Evolutionary conservation across 2,888 invertebrate genomes (phyloP), one percentile per base, ranked within the genome.

Genomic region (Eledone cirrhosa): DNA sequence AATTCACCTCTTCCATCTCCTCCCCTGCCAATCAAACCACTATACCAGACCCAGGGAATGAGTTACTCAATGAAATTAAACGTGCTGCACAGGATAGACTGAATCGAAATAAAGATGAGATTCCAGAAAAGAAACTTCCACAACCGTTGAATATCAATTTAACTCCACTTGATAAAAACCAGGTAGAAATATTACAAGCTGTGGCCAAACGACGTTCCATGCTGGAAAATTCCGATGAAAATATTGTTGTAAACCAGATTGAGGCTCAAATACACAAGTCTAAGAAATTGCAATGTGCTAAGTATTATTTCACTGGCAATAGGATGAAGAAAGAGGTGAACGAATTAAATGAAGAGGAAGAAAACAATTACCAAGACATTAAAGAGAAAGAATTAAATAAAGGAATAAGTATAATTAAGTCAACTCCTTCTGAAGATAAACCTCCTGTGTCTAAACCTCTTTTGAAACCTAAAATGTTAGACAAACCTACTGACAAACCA

Each of bases 141-240:
- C 83, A 85, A 41, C 72, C 65, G 31, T 7, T 31, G 16, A 41
- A n/a, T 4, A 31, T 41, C 22, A 41, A 33, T 1, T 22, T 22
- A 13, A 72, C 72, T 5, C 33, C 72, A 72, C 31, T 31, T n/a
- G 77, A 80, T 78, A 80, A 82, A 27, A 80, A 82, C 79, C 89
- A 89, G 67, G 86, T 86, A 67, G 90, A 89, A 11, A 85, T 90
- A 59, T 84, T 87, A 78, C 88, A 87, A 19, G 90, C 90, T 8
- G 88, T 90, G 4, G 88, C 87, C n/a, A 86, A 84, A 78, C 81
- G 90, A 22, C 85, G 88, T 69, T 82, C 81, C 53, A 75, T 85
- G n/a, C 84, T 90, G 11, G 87, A 88, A 27, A 83, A 85, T 75
- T 78, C 78, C 24, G 80, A 85, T n/a, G 85, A 87, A 59, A 81